phyloP scores from a whole-genome alignment of 2,888 invertebrate species.

The Leptinotarsa juncta region DNA sequence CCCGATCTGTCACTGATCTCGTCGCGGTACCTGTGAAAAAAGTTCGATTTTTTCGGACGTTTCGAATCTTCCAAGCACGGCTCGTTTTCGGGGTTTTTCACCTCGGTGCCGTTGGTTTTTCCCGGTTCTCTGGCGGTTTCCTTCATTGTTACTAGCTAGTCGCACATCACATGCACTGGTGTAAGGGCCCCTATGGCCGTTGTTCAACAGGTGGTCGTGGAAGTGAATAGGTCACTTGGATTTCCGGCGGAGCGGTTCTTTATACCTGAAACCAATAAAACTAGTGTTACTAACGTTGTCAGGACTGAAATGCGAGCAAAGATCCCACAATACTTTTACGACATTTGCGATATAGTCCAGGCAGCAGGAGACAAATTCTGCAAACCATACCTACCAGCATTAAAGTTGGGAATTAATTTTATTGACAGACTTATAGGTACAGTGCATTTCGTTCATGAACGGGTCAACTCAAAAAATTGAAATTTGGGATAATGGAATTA shows the following conservation, averaged over 20 bases:
- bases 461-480: too few relatives aligned
- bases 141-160: slow-evolving; percentile 16
- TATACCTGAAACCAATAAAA: slow-evolving; percentile 17
- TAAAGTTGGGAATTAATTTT: too few relatives aligned
- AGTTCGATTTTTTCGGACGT: slow-evolving; percentile 7
- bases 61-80: slow-evolving; percentile 51
- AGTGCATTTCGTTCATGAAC: too few relatives aligned
- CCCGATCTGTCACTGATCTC: slow-evolving; percentile 54
- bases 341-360: background rate
- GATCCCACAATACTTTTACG: background rate
- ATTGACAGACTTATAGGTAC: too few relatives aligned
- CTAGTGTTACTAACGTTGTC: slow-evolving; percentile 19
- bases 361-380: background rate
- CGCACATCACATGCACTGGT: background rate
- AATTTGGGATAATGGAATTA: too few relatives aligned
- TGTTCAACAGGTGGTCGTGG: slow-evolving; percentile 30
- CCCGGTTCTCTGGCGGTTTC: slow-evolving; percentile 43
- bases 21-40: slow-evolving; percentile 48
- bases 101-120: slow-evolving; percentile 42
- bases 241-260: slow-evolving; percentile 7
- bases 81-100: slow-evolving; percentile 48
- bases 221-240: slow-evolving; percentile 19
- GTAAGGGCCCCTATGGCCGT: background rate
- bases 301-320: background rate
- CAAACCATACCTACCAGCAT: too few relatives aligned